Conservation (phyloP, 1,140 invertebrate genomes). For the Drosophila melanica region DNA sequence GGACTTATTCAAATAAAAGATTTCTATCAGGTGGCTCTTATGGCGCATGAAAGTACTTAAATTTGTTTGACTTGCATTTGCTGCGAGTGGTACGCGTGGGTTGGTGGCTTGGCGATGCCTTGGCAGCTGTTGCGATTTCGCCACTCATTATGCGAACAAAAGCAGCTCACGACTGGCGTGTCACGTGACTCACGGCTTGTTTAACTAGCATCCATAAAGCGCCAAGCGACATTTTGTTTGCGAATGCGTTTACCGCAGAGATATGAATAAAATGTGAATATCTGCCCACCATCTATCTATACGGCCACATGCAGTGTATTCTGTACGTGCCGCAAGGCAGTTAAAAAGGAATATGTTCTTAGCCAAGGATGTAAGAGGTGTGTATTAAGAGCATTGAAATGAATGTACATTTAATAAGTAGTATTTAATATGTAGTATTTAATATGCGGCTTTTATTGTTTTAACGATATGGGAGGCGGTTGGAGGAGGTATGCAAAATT, state of each 20-base stretch:
- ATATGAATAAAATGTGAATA: slow-evolving; percentile 40
- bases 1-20: slow-evolving; percentile 74
- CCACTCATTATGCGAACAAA: slow-evolving; percentile 53
- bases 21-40: slow-evolving; percentile 81
- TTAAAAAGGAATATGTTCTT: no score
- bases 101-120: neutral
- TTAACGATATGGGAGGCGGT: no score
- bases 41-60: slow-evolving; percentile 80
- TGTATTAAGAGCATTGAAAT: no score
- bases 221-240: slow-evolving; percentile 55
- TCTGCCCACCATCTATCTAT: no score
- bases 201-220: slow-evolving; percentile 57
- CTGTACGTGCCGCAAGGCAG: no score
- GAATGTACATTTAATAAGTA: no score
- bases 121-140: slow-evolving; percentile 13
- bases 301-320: no score
- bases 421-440: no score
- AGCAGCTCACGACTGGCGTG: slow-evolving; percentile 36
- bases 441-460: no score
- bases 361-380: no score
- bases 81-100: neutral
- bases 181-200: slow-evolving; percentile 42
- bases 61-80: slow-evolving; percentile 78
- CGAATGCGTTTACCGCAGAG: slow-evolving; percentile 60
- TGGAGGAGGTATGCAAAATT: no score